These are phyloP conservation scores for Urocitellus parryii DNA, from an alignment of 2,113 vertebrate genomes.

Conservation along the genomic window DNA sequence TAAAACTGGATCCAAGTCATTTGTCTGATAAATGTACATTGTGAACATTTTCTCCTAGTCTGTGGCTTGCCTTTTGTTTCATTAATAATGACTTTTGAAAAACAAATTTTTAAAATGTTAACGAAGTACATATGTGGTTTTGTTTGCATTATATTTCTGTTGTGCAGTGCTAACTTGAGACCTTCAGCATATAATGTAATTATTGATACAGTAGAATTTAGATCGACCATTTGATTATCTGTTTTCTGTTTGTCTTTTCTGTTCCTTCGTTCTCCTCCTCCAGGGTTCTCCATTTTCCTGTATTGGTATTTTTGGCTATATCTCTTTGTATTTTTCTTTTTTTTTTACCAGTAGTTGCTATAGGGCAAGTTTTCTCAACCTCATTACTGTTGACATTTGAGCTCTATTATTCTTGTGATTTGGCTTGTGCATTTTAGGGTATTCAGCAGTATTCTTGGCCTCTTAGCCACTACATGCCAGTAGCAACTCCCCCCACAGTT, in stretches of 20 bases:
- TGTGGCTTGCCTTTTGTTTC: not conserved
- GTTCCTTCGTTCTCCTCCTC: not conserved
- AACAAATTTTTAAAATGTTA: not conserved
- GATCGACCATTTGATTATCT: not conserved
- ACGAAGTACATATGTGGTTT: not conserved
- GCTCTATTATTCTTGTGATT: not conserved
- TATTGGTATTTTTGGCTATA: not conserved
- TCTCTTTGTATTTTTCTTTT: not conserved
- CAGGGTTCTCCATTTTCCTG: not conserved
- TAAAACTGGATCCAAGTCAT: not conserved
- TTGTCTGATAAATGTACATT: not conserved
- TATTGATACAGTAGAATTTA: not conserved
- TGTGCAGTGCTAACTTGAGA: not conserved
- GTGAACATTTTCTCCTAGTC: constrained; percentile 28
- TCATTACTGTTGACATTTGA: not conserved
- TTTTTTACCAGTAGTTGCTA: not conserved
- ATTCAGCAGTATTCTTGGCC: not conserved
- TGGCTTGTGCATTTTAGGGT: not conserved
- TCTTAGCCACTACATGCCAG: not conserved
- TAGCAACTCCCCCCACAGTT: not conserved
- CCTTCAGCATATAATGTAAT: not conserved
- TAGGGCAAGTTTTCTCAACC: not conserved
- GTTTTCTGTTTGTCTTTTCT: not conserved
- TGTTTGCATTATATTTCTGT: not conserved
- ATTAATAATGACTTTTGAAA: not conserved